phyloP scores from a whole-genome alignment of 2,113 vertebrate genomes.

The Rhynchomys soricoides region DNA sequence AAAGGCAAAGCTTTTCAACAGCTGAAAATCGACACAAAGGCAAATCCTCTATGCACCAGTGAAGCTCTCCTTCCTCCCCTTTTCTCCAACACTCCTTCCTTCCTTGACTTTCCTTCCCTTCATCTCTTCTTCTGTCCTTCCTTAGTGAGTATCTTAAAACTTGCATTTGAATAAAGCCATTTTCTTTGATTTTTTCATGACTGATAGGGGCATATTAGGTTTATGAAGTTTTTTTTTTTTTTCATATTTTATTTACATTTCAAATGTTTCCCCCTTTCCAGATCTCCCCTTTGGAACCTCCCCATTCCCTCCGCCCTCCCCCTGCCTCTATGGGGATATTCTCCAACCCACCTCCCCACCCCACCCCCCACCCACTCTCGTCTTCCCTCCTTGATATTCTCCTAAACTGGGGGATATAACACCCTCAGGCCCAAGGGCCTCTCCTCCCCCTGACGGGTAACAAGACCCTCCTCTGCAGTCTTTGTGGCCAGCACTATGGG shows the following conservation, averaged over 20 bases:
- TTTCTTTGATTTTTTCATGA: not conserved
- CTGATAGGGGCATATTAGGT: not conserved
- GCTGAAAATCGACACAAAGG: not conserved
- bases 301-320: too few relatives aligned
- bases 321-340: too few relatives aligned
- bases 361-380: too few relatives aligned
- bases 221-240: not conserved
- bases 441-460: too few relatives aligned
- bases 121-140: not conserved
- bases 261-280: too few relatives aligned
- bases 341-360: too few relatives aligned
- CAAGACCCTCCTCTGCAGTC: too few relatives aligned
- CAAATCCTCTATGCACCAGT: not conserved
- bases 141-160: not conserved
- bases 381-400: too few relatives aligned
- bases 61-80: not conserved
- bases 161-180: not conserved
- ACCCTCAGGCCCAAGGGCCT: too few relatives aligned
- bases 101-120: not conserved
- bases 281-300: too few relatives aligned
- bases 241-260: not conserved
- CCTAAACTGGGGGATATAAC: too few relatives aligned
- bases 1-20: not conserved
- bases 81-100: not conserved
- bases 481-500: too few relatives aligned